Evolutionary conservation across 2,113 vertebrate genomes (phyloP).

Genomic region (Vulpes ferrilata): DNA sequence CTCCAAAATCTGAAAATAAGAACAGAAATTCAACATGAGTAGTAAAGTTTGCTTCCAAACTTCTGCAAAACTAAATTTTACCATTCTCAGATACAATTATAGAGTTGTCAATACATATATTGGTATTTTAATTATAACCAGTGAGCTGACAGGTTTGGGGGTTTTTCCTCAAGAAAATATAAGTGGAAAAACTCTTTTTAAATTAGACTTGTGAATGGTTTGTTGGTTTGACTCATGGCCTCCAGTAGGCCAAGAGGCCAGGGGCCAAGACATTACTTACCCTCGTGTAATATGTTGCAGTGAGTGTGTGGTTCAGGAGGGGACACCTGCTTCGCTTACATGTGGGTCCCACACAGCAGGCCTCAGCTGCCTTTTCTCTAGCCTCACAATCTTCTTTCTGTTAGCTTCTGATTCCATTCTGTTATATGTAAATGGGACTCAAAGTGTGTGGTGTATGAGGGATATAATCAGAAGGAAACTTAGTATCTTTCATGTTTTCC

Average conservation of each 20-base stretch:
- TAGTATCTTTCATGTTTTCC: not conserved
- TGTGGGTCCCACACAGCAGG: fast-evolving
- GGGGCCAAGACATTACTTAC: fast-evolving
- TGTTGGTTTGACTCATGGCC: not conserved
- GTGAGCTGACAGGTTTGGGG: not conserved
- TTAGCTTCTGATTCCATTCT: not conserved
- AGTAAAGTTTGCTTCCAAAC: not conserved
- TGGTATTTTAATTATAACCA: not conserved
- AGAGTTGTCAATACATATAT: not conserved
- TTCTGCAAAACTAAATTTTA: not conserved
- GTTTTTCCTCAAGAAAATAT: not conserved
- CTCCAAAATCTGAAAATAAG: not conserved
- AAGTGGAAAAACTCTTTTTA: not conserved
- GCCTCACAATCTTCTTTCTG: not conserved
- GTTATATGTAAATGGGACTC: not conserved
- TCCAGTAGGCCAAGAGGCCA: not conserved
- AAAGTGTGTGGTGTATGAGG: not conserved
- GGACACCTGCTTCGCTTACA: fast-evolving
- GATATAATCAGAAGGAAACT: not conserved
- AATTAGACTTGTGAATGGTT: not conserved
- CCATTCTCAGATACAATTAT: not conserved
- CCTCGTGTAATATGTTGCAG: fast-evolving
- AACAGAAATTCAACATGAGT: not conserved
- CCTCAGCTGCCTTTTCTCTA: not conserved
- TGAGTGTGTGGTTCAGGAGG: not conserved